phyloP scores from a whole-genome alignment of 2,113 vertebrate genomes.

The Recurvirostra avosetta region DNA sequence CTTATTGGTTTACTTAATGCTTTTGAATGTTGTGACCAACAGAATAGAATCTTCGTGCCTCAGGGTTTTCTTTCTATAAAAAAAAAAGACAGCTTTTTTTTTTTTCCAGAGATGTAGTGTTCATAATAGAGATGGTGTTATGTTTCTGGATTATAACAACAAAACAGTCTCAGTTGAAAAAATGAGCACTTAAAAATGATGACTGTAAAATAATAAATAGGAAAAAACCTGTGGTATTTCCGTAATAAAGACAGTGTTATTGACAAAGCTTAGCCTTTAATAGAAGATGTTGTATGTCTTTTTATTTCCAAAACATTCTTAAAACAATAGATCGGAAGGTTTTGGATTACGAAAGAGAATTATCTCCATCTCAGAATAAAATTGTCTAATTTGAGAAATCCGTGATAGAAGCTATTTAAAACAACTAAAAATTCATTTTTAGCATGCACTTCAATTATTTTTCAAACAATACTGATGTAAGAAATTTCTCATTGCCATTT shows the following conservation, averaged over 20 bases:
- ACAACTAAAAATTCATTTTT: not conserved
- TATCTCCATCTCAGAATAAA: not conserved
- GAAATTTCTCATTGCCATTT: not conserved
- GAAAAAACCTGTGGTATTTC: not conserved
- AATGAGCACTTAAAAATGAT: not conserved
- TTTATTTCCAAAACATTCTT: not conserved
- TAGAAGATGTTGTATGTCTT: not conserved
- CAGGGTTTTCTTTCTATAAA: not conserved
- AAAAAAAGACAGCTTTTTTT: not conserved
- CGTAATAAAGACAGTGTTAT: accelerated
- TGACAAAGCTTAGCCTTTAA: not conserved
- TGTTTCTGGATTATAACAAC: not conserved
- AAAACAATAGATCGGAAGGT: not conserved
- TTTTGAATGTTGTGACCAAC: not conserved
- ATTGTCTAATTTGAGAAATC: not conserved
- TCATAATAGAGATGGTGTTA: not conserved
- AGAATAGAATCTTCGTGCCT: not conserved
- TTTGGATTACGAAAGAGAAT: not conserved
- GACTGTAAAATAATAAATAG: not conserved
- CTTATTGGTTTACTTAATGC: not conserved
- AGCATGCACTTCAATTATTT: not conserved
- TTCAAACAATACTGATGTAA: not conserved
- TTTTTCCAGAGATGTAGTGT: not conserved
- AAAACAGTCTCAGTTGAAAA: not conserved
- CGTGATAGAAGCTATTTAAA: not conserved